A percentile compares a stretch with the other conserved stretches of the same genome.
phyloP scores from a whole-genome alignment of 1,140 invertebrate genomes.

The Drosophila nannoptera region DNA sequence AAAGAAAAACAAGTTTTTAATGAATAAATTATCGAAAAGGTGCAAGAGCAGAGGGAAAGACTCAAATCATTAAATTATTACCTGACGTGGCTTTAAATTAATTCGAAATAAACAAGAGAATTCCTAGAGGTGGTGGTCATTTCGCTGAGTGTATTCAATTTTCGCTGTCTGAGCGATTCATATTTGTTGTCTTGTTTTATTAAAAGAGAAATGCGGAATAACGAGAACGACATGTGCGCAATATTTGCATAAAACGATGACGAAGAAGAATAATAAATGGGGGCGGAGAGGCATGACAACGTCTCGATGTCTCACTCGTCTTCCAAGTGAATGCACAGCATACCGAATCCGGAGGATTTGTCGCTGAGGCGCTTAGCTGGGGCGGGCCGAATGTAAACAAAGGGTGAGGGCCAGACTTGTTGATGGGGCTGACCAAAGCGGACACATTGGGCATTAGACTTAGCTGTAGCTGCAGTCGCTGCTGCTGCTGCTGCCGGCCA shows the following conservation, averaged over 20 bases:
- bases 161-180: neutral
- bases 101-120: neutral
- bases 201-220: slow-evolving; percentile 18
- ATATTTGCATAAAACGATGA: slow-evolving; percentile 63
- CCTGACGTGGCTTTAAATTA: no score
- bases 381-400: neutral
- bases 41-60: no score
- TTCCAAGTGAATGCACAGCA: slow-evolving; percentile 37
- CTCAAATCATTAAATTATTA: no score
- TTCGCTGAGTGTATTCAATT: slow-evolving; percentile 7
- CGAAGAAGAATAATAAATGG: neutral
- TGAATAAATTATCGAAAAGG: no score
- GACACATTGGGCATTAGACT: slow-evolving; percentile 5
- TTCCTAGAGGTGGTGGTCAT: neutral
- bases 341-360: slow-evolving; percentile 52
- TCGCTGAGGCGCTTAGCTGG: slow-evolving; percentile 56
- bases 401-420: slow-evolving; percentile 48
- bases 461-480: slow-evolving; percentile 9
- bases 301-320: slow-evolving; percentile 37
- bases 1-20: no score
- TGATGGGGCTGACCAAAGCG: slow-evolving; percentile 65
- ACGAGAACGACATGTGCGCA: slow-evolving; percentile 34
- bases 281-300: slow-evolving; percentile 33
- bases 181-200: slow-evolving; percentile 18
- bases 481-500: slow-evolving; percentile 2